Base-by-base conservation (phyloP, 2,113 vertebrate genomes). In the Mormyrus lacerda region DNA sequence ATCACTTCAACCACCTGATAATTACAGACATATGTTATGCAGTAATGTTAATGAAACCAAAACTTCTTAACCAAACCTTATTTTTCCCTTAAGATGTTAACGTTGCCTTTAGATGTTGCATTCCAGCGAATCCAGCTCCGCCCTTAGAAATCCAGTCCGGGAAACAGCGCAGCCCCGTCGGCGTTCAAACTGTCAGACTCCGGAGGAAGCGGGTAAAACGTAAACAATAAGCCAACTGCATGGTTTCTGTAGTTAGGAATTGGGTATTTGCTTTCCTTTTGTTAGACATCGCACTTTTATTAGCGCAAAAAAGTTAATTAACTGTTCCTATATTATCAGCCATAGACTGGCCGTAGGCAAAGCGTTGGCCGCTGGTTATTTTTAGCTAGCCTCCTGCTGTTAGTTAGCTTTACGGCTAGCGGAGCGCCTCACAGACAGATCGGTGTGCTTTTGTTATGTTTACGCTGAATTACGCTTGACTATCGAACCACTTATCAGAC, bases 151-250 rank as follows among this genome's bases (percentile, higher is more conserved):
- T 89, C 89, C 89, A 65, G 17, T 19, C 17, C 42, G 24, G 42
- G 27, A 48, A 61, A 21, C 21, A 15, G 11, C 65, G 83, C 53
- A 24, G 42, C n/a, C 88, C 21, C 24, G 27, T 4, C 39, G 4
- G 53, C 27, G 48, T 86, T 89, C 89, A 89, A 89, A 69, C 89
- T 86, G 89, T 89, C 88, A 89, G n/a, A 11, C n/a, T 27, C 2
- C 53, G 27, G 27, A 86, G 89, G 83, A 86, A 89, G 89, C 83
- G 83, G 42, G 82, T 85, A 50, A 86, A 85, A 55, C n/a, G 55
- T 48, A 89, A 89, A 89, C 89, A 65, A 10, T 47, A 42, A 47
- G 44, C 0, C 10, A n/a, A n/a, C 6, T 44, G 15, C 27, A 21
- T 82, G 35, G 39, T 35, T 69, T 73, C 65, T 35, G 9, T 39